Percentiles rank a stretch among this genome's conserved stretches.
These are phyloP conservation scores for Phoronis australis DNA, from an alignment of 2,888 invertebrate species.

Conservation along the genomic window DNA sequence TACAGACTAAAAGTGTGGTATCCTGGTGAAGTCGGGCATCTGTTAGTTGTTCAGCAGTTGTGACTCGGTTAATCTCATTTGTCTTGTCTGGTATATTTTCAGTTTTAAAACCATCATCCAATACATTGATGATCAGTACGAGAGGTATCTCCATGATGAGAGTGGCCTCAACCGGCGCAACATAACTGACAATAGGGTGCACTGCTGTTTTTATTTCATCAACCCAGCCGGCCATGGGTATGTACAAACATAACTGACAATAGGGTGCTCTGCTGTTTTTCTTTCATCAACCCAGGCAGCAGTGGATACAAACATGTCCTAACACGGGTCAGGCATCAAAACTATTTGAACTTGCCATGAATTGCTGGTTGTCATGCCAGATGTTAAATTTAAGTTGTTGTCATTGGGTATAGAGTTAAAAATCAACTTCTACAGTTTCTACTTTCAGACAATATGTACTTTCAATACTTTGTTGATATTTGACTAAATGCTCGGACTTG, in stretches of 20 bases:
- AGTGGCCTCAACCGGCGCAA: constrained; percentile 93
- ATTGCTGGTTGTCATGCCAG: too few relatives aligned
- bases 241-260: constrained; percentile 90
- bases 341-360: too few relatives aligned
- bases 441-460: neutral
- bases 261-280: constrained; percentile 82
- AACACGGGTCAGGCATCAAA: too few relatives aligned
- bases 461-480: neutral
- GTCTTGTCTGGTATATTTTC: constrained; percentile 24
- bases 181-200: constrained; percentile 94
- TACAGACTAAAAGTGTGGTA: too few relatives aligned
- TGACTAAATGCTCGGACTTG: neutral
- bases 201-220: constrained; percentile 66
- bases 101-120: constrained; percentile 91
- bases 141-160: constrained; percentile 65
- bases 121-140: constrained; percentile 95
- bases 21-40: too few relatives aligned
- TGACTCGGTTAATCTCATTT: too few relatives aligned
- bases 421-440: neutral
- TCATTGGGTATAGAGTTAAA: neutral
- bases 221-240: constrained; percentile 52
- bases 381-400: too few relatives aligned
- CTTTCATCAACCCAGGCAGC: constrained; percentile 52
- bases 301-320: too few relatives aligned
- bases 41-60: too few relatives aligned